Evolutionary conservation across 2,797 vertebrate genomes (phyloP).

Genomic region (Megaceryle alcyon): DNA sequence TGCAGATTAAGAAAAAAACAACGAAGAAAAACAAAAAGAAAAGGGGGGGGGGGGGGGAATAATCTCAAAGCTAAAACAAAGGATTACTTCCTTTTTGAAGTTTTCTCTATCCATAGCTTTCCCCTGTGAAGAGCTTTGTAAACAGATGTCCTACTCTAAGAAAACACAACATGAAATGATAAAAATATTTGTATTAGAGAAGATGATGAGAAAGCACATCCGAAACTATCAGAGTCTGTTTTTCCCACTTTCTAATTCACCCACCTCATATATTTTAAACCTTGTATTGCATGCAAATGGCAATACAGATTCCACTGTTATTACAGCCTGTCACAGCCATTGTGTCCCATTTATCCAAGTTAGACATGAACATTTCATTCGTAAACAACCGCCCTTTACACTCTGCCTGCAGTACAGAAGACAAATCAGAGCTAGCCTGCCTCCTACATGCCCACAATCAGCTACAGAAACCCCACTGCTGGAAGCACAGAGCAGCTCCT

Average conservation of each 20-base stretch:
- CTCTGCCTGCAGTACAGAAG: not conserved
- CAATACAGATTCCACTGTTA: not conserved
- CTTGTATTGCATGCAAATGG: not conserved
- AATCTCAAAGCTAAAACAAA: not conserved
- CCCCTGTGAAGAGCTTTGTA: not conserved
- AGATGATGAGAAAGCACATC: not conserved
- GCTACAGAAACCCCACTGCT: not conserved
- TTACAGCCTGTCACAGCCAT: constrained; percentile 24
- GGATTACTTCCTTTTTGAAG: not conserved
- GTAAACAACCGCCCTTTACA: constrained; percentile 29
- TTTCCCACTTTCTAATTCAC: not conserved
- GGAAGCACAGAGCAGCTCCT: not conserved
- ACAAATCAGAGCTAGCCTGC: not conserved
- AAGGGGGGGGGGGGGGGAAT: too few relatives aligned
- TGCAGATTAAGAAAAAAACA: too few relatives aligned
- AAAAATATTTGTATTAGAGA: not conserved
- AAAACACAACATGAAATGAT: not conserved
- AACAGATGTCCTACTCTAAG: not conserved
- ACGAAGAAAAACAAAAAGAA: not conserved
- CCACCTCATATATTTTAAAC: not conserved
- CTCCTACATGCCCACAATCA: not conserved
- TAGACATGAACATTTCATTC: constrained; percentile 20
- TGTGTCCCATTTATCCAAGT: not conserved
- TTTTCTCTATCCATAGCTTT: not conserved
- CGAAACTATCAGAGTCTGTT: not conserved